Base-by-base conservation (phyloP, 2,797 vertebrate genomes). In the Perodicticus potto region DNA sequence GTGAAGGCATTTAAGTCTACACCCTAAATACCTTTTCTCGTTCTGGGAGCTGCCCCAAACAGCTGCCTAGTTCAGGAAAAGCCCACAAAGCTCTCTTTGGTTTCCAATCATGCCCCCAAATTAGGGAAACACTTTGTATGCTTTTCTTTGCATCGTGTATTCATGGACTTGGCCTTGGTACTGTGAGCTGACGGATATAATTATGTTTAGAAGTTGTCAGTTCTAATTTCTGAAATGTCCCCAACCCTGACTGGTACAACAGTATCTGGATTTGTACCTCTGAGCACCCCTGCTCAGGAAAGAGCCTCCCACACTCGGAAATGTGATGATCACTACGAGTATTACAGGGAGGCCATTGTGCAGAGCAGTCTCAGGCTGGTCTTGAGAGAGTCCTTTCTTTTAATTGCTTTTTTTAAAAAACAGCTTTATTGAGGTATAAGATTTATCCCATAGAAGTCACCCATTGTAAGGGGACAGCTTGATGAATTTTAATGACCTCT, bases 1-100 rank as follows among this genome's bases (percentile, higher is more conserved):
- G 76, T 27, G 83, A 89, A 94, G 29, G 91, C 94, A 86, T 96
- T 82, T 70, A n/a, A 61, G 93, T 73, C 97, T 74, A 92, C 93
- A 92, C 97, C 96, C 97, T 65, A 82, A 91, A 96, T 94, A 87
- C 93, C 84, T 86, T 81, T 43, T 61, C 93, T 95, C 82, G 17
- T 69, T 80, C 76, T 20, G 17, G 69, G 92, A 86, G 17, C 82
- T 93, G 92, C 83, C 88, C 93, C 43, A 13, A 76, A 96, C 97
- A 97, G 97, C 97, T 97, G 97, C 57, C 53, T 12, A 25, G 34
- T 19, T 84, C 81, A 37, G 84, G 86, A 95, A 94, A 96, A 95
- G 86, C 86, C 92, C 91, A 6, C 0, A 6, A 85, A 89, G 69
- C 61, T 91, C 63, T 63, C 23, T 63, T 11, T 61, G 72, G 59